These are phyloP conservation scores for Metridium senile DNA, from an alignment of 92 coral and sea anemone genomes.

Conservation along the genomic window DNA sequence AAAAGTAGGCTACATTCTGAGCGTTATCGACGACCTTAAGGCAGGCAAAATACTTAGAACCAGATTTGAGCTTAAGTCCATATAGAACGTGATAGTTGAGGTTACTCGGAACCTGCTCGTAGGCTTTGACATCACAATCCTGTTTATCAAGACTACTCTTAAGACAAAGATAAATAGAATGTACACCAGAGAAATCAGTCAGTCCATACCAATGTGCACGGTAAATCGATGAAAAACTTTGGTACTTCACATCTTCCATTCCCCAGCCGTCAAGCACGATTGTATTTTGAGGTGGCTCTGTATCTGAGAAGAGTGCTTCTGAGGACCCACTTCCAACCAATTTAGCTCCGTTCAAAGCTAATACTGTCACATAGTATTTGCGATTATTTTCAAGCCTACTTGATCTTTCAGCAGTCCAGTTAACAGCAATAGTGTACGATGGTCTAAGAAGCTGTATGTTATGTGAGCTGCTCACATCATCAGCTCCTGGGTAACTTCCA, in stretches of 20 bases:
- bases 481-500: slow-evolving; percentile 87
- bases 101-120: slow-evolving; percentile 50
- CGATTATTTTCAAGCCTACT: slow-evolving; percentile 59
- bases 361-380: slow-evolving; percentile 77
- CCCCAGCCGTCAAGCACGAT: slow-evolving; percentile 95
- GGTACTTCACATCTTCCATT: slow-evolving; percentile 73
- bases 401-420: slow-evolving; percentile 73
- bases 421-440: slow-evolving; percentile 54
- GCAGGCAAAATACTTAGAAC: slow-evolving; percentile 72
- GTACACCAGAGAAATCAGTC: slow-evolving; percentile 73
- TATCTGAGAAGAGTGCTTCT: slow-evolving; percentile 73
- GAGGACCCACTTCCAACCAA: slow-evolving; percentile 70
- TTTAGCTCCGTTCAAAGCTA: slow-evolving; percentile 81
- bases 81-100: slow-evolving; percentile 61
- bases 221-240: slow-evolving; percentile 67
- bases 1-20: slow-evolving; percentile 69
- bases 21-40: slow-evolving; percentile 77
- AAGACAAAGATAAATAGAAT: slow-evolving; percentile 69
- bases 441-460: slow-evolving; percentile 35
- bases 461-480: slow-evolving; percentile 63
- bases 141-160: slow-evolving; percentile 49
- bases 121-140: slow-evolving; percentile 64
- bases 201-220: slow-evolving; percentile 94
- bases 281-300: slow-evolving; percentile 72
- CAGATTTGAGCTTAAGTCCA: slow-evolving; percentile 73